Evolutionary conservation across 1,140 invertebrate genomes (phyloP), one percentile per base, ranked within the genome.

Genomic region (Drosophila neocordata): DNA sequence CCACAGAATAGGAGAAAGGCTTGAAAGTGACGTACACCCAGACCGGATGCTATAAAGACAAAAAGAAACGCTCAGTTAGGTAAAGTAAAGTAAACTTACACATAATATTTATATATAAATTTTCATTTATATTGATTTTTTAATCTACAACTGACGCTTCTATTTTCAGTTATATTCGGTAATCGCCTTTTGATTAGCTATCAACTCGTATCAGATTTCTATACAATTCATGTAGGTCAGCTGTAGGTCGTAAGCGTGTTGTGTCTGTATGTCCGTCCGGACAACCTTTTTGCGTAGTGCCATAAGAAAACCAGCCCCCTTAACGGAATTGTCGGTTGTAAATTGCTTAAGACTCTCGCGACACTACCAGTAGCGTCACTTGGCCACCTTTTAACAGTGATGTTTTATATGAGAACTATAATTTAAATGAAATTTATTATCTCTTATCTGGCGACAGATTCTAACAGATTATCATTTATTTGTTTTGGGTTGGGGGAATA

Each of bases 1-100:
- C 93, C 93, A 4, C 94, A 67, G 77, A 95, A 95, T 37, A 95
- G 90, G 13, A 96, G 80, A 2, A 95, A 61, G 0, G 93, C 92
- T 79, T 96, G 95, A 4, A 93, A 68, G 77, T 96, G 95, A n/a
- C 95, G 93, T 5, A 93, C 92, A n/a, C 95, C 95, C n/a, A 95
- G 87, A 0, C 79, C 68, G 22, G 82, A 73, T 37, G 62, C 90
- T 91, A 8, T 3, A 75, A 72, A 4, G 13, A 64, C 73, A n/a
- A 38, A 57, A 24, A 58, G 69, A 53, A 9, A 37, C 9, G 60
- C 51, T 57, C 51, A 27, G 52, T 68, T 81, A 79, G 60, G 48
- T 60, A 37, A 56, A 12, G 20, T 56, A 8, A 6, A 1, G 55
- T 59, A 24, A 24, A 24, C 4, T 2, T 24, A 24, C 4, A 24